A percentile compares a stretch with the other conserved stretches of the same genome.
Conservation (phyloP, 2,113 vertebrate species). For the Prinia subflava region DNA sequence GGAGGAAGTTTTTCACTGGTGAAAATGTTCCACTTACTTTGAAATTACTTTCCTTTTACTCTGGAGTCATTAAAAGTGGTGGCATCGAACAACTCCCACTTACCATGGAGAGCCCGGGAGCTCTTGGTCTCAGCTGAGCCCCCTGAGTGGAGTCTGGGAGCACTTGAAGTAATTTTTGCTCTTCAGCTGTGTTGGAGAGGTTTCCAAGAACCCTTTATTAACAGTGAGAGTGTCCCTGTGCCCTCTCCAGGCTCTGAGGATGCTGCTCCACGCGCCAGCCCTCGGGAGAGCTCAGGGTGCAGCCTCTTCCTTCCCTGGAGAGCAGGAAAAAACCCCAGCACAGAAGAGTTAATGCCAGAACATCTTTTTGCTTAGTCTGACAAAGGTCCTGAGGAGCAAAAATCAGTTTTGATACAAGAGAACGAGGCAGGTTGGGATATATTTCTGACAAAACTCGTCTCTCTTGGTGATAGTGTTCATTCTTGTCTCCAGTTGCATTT, state of each 20-base stretch:
- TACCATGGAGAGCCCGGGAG: rapidly evolving
- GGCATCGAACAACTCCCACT: rapidly evolving
- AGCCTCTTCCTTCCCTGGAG: not conserved
- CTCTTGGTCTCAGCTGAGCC: not conserved
- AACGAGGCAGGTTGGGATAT: rapidly evolving
- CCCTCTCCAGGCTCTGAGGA: not conserved
- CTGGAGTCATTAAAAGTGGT: not conserved
- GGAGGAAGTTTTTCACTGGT: not conserved
- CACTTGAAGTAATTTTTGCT: not conserved
- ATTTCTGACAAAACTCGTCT: not conserved
- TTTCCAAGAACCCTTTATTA: not conserved
- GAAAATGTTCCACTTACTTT: not conserved
- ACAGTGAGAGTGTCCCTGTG: not conserved
- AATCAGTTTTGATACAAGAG: not conserved
- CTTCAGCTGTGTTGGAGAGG: not conserved
- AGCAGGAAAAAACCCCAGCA: not conserved
- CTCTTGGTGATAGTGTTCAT: not conserved
- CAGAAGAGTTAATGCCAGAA: not conserved
- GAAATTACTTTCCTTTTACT: not conserved
- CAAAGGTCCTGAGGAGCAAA: not conserved
- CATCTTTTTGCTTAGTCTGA: not conserved
- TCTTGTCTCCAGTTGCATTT: not conserved
- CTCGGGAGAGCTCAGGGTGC: rapidly evolving
- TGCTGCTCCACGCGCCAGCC: not conserved
- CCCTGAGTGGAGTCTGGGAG: rapidly evolving